These are phyloP conservation scores for Lordiphosa collinella DNA, from an alignment of 1,140 invertebrate genomes.

Conservation along the genomic window DNA sequence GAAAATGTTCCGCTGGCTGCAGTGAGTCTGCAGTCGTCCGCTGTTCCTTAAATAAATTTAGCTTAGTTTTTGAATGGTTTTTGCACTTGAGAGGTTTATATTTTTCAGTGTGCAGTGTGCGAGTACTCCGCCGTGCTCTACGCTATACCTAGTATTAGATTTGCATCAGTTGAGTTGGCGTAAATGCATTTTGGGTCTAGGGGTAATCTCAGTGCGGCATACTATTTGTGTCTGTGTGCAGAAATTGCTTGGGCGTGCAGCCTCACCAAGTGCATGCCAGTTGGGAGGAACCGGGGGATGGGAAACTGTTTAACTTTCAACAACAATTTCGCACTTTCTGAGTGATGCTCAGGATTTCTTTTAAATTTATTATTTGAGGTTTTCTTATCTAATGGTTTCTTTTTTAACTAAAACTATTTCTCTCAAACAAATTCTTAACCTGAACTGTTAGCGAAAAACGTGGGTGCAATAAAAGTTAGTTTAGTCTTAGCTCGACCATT, in stretches of 20 bases:
- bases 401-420: too few species aligned
- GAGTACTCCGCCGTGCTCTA: conserved; percentile 15
- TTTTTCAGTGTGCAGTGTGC: conserved; percentile 41
- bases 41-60: conserved; percentile 75
- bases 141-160: conserved; percentile 53
- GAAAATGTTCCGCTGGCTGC: conserved; percentile 36
- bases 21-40: conserved; percentile 18
- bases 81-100: conserved; percentile 77
- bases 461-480: too few species aligned
- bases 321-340: conserved; percentile 21
- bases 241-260: conserved; percentile 62
- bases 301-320: conserved; percentile 9
- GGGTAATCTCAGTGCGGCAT: conserved; percentile 72
- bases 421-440: too few species aligned
- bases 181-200: conserved; percentile 71
- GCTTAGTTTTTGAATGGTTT: conserved; percentile 77
- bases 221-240: conserved; percentile 61
- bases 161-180: conserved; percentile 76
- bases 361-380: too few species aligned
- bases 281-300: not conserved
- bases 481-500: too few species aligned
- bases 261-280: conserved; percentile 10
- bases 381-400: too few species aligned
- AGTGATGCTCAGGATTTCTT: not conserved
- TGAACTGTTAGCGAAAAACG: too few species aligned